These are phyloP conservation scores for Pimpla rufipes DNA, from an alignment of 2,888 invertebrate genomes.

Conservation along the genomic window DNA sequence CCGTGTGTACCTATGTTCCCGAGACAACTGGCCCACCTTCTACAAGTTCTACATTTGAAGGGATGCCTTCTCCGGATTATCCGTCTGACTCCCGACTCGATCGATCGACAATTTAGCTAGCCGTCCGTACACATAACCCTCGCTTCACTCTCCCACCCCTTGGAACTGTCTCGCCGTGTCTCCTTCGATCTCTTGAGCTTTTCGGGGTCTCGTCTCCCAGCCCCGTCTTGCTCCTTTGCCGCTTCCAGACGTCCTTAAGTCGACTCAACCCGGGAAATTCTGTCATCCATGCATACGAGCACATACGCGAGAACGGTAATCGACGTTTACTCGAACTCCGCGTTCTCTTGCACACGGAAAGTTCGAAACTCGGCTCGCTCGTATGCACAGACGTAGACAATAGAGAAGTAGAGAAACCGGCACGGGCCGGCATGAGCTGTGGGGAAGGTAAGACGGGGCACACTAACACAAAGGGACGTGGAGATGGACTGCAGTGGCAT, in stretches of 20 bases:
- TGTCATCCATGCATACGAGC: constrained; percentile 52
- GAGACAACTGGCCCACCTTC: constrained; percentile 22
- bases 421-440: neutral
- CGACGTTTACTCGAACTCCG: constrained; percentile 43
- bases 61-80: constrained; percentile 42
- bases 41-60: constrained; percentile 51
- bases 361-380: constrained; percentile 37
- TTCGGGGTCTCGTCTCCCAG: constrained; percentile 26
- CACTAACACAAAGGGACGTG: constrained; percentile 11
- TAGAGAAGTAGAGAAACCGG: constrained; percentile 31
- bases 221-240: constrained; percentile 32
- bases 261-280: constrained; percentile 60
- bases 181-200: constrained; percentile 32
- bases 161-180: constrained; percentile 22
- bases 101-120: constrained; percentile 53
- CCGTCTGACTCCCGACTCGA: constrained; percentile 45
- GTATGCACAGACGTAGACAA: constrained; percentile 43
- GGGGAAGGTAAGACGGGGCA: constrained; percentile 16
- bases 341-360: constrained; percentile 27
- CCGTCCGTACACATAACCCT: constrained; percentile 36
- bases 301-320: constrained; percentile 51
- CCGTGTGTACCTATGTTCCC: constrained; percentile 36
- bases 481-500: constrained; percentile 23
- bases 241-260: constrained; percentile 50
- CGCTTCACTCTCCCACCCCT: constrained; percentile 4